phyloP scores from a whole-genome alignment of 1,140 invertebrate genomes.

The fruit fly (Drosophila melanogaster) region Release_6_plus_ISO1_MT NT_033777.3:5910501-5911000 shows the following conservation, averaged over 20 bases:
- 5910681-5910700: conserved; percentile 82
- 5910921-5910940: too few relatives aligned
- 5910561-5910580: conserved; percentile 64
- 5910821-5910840: conserved; percentile 30
- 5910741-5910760: conserved; percentile 83
- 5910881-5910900: too few relatives aligned
- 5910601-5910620: neutral
- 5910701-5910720: conserved; percentile 82
- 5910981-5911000: too few relatives aligned
- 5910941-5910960: too few relatives aligned
- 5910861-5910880: too few relatives aligned
- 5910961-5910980: too few relatives aligned
- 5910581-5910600: neutral
- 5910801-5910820: conserved; percentile 19
- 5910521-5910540: conserved; percentile 66
- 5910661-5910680: conserved; percentile 72
- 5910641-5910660: conserved; percentile 34
- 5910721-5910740: conserved; percentile 83
- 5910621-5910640: neutral
- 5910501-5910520: conserved; percentile 80
- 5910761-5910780: conserved; percentile 74
- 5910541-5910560: conserved; percentile 74
- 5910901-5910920: too few relatives aligned
- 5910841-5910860: neutral
- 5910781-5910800: conserved; percentile 54